phyloP scores from a whole-genome alignment of 2,888 invertebrate genomes.

The Netelia inedita region DNA sequence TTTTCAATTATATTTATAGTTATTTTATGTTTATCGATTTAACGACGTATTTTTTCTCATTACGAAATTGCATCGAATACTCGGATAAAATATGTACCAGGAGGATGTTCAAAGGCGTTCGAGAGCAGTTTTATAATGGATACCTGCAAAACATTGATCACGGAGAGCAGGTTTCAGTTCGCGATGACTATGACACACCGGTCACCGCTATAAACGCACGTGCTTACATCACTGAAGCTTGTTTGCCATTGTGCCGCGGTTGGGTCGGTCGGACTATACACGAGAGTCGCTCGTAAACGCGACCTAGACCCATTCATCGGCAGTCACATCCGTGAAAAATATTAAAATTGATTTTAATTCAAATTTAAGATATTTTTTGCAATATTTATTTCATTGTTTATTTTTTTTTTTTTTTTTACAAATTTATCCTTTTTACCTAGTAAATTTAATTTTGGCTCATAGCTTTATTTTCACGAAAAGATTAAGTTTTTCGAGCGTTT shows the following conservation, averaged over 20 bases:
- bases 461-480: no score
- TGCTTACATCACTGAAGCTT: constrained; percentile 80
- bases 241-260: constrained; percentile 41
- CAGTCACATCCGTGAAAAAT: background rate
- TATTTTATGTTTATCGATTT: no score
- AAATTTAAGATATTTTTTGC: background rate
- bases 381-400: background rate
- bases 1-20: no score
- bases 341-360: background rate
- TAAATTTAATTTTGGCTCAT: no score
- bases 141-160: constrained; percentile 53
- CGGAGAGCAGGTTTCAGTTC: constrained; percentile 36
- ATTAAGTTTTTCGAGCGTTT: no score
- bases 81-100: background rate
- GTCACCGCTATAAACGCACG: constrained; percentile 82
- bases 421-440: background rate
- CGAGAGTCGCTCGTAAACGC: constrained; percentile 57
- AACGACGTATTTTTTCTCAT: background rate
- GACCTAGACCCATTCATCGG: constrained; percentile 53
- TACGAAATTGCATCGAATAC: background rate
- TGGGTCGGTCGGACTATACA: constrained; percentile 44
- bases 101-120: constrained; percentile 25
- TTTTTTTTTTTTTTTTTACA: background rate
- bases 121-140: constrained; percentile 11
- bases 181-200: constrained; percentile 64